Percentiles rank a stretch among this genome's conserved stretches.
phyloP scores from a whole-genome alignment of 2,888 invertebrate species.

The Agonopterix arenella region DNA sequence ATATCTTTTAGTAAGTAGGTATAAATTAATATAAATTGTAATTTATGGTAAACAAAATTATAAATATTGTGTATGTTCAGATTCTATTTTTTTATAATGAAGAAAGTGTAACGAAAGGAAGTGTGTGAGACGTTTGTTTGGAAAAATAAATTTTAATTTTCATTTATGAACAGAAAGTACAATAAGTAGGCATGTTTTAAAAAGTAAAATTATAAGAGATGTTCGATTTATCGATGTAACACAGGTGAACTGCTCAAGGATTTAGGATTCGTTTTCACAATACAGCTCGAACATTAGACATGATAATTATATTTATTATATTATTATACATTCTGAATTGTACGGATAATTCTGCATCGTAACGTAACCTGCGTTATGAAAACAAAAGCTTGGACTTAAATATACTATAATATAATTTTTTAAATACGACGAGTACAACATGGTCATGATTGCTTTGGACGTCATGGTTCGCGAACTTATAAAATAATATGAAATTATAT shows the following conservation, averaged over 20 bases:
- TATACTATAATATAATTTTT: background rate
- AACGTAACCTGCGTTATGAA: background rate
- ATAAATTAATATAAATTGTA: too few species aligned
- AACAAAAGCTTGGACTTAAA: background rate
- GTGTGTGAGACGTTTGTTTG: too few species aligned
- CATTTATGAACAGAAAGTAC: too few species aligned
- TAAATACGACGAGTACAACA: background rate
- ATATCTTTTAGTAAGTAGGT: conserved; percentile 4
- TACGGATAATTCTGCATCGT: background rate
- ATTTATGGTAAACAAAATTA: too few species aligned
- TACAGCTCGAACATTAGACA: conserved; percentile 1
- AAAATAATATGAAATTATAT: background rate
- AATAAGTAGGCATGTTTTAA: too few species aligned
- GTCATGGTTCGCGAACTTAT: conserved; percentile 15
- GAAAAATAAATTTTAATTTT: too few species aligned
- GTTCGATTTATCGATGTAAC: conserved; percentile 8
- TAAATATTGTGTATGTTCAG: too few species aligned
- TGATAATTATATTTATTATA: background rate
- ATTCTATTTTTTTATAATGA: too few species aligned
- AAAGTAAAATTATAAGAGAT: too few species aligned
- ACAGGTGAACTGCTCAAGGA: conserved; percentile 11
- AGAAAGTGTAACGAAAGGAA: too few species aligned
- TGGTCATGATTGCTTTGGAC: conserved; percentile 12
- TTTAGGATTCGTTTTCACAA: conserved; percentile 5
- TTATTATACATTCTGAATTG: background rate